A percentile compares a stretch with the other conserved stretches of the same genome.
These are phyloP conservation scores for Eucriotettix oculatus DNA, from an alignment of 2,888 invertebrate species.

Conservation along the genomic window DNA sequence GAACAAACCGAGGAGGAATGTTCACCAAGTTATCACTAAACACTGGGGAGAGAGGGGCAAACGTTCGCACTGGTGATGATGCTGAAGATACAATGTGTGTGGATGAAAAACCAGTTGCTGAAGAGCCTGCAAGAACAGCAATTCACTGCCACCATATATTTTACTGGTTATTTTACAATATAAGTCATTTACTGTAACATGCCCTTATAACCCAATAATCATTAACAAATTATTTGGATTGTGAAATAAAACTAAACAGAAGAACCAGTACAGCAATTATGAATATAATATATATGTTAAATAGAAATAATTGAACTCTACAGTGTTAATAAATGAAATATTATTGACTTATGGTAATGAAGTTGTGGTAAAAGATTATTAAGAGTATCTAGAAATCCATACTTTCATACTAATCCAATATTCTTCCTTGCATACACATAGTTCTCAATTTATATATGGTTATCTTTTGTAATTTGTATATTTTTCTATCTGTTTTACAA, in stretches of 20 bases:
- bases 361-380: no score
- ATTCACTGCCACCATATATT: neutral
- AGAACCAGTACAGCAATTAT: neutral
- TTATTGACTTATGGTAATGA: no score
- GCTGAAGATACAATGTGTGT: constrained; percentile 4
- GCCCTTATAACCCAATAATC: neutral
- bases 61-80: constrained; percentile 4
- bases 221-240: neutral
- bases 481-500: no score
- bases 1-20: constrained; percentile 7
- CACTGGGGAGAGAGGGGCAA: constrained; percentile 2
- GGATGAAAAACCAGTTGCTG: neutral
- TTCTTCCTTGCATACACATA: no score
- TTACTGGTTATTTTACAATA: neutral
- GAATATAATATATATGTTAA: neutral
- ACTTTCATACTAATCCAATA: no score
- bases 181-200: neutral
- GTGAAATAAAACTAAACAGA: no score
- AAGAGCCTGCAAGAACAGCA: neutral
- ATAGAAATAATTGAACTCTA: neutral
- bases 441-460: no score
- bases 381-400: no score
- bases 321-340: neutral
- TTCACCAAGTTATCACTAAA: constrained; percentile 4
- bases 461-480: no score